These are phyloP conservation scores for Sarcoramphus papa DNA, from an alignment of 2,797 vertebrate genomes.

Conservation along the genomic window DNA sequence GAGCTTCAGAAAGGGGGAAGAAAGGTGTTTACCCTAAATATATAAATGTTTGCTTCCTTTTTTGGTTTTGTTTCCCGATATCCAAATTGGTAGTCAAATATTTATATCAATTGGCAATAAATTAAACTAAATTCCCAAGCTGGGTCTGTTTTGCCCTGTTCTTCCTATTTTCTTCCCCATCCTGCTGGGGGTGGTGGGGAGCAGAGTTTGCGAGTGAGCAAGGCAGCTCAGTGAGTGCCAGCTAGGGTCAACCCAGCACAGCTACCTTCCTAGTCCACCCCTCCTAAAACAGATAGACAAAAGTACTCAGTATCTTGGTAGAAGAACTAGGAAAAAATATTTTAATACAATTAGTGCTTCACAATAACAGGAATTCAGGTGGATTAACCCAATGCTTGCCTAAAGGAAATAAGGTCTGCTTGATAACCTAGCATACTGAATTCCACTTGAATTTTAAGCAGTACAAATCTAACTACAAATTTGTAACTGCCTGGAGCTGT, in stretches of 20 bases:
- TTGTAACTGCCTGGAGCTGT: background rate
- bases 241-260: background rate
- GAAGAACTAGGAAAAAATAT: background rate
- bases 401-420: background rate
- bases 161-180: background rate
- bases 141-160: background rate
- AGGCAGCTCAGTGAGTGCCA: background rate
- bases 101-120: background rate
- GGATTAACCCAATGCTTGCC: background rate
- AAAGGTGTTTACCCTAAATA: background rate
- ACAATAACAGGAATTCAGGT: background rate
- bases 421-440: background rate
- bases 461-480: background rate
- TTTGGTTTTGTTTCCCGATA: background rate
- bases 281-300: background rate
- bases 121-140: background rate
- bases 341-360: background rate
- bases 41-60: background rate
- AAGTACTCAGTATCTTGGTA: background rate
- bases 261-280: background rate
- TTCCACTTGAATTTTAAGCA: background rate
- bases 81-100: background rate
- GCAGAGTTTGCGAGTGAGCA: background rate
- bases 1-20: background rate
- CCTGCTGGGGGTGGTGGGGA: background rate